A percentile compares a stretch with the other conserved stretches of the same genome.
These are phyloP conservation scores for Microctonus hyperodae DNA, from an alignment of 2,888 invertebrate species.

Conservation along the genomic window DNA sequence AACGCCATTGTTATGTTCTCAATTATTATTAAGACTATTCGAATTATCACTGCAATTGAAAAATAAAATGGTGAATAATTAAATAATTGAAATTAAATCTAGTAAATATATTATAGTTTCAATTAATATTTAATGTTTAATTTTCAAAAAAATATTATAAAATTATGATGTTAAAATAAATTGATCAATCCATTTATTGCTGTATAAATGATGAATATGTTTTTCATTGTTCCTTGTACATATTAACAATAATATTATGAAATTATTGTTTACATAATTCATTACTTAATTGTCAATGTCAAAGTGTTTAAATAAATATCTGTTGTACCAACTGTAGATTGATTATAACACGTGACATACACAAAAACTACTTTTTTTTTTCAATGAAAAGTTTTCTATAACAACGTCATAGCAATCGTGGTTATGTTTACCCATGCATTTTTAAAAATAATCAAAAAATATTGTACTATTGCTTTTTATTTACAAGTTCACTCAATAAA, in stretches of 20 bases:
- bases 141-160: neutral
- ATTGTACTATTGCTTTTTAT: neutral
- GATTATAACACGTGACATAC: neutral
- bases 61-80: neutral
- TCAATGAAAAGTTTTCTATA: neutral
- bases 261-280: too few relatives aligned
- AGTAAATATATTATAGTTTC: neutral
- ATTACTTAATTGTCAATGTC: too few relatives aligned
- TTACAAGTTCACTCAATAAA: neutral
- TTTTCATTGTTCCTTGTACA: neutral
- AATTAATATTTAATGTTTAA: neutral
- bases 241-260: neutral
- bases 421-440: neutral
- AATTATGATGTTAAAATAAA: neutral
- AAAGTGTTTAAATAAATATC: neutral
- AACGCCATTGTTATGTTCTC: neutral
- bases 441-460: neutral
- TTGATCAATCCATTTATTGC: neutral
- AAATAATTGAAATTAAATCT: neutral
- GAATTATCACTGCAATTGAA: neutral
- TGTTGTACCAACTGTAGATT: neutral
- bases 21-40: neutral
- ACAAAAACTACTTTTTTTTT: neutral
- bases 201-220: neutral
- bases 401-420: neutral